Base-by-base conservation (phyloP, 2,113 vertebrate genomes). In the Bubo bubo region DNA sequence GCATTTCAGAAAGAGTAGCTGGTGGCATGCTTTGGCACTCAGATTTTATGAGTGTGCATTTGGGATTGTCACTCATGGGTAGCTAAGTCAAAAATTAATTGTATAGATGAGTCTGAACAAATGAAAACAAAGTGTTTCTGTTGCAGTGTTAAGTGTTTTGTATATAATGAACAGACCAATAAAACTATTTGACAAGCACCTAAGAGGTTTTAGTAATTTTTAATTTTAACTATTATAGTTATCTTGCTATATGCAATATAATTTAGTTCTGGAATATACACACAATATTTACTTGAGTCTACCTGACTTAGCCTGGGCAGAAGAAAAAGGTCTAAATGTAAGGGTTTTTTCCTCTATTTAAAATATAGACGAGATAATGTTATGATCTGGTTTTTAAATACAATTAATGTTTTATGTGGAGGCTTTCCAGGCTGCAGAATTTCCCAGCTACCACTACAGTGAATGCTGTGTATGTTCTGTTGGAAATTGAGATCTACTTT, bases 61-160 rank as follows among this genome's bases (percentile, higher is more conserved):
- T 92, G 62, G 35, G 72, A 88, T 55, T 83, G 75, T 71, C 62
- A 39, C 41, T 92, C 74, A 58, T 68, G 37, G 39, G 60, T 75
- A 87, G 19, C 45, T 79, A 68, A 70, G 58, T 88, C 45, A 93
- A 66, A 90, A 80, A 84, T 28, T 79, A 88, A 82, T 83, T 35
- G 34, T 71, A 83, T 8, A 92, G 47, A 88, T 73, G 59, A 93
- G 53, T 64, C 90, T 59, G 75, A 90, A 83, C 56, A 90, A 93
- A 94, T 55, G 22, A 68, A 82, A 88, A 72, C 11, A 27, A 90
- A 86, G 8, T 53, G n/a, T 23, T 94, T 75, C 56, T 87, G 26
- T 55, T 71, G 28, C 63, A 88, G 3, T 47, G 9, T 58, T 81
- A 16, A 5, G 7, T 66, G 13, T 34, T 90, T 58, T n/a, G 62